Conservation (phyloP, 2,113 vertebrate species). For the Clupea harengus region DNA sequence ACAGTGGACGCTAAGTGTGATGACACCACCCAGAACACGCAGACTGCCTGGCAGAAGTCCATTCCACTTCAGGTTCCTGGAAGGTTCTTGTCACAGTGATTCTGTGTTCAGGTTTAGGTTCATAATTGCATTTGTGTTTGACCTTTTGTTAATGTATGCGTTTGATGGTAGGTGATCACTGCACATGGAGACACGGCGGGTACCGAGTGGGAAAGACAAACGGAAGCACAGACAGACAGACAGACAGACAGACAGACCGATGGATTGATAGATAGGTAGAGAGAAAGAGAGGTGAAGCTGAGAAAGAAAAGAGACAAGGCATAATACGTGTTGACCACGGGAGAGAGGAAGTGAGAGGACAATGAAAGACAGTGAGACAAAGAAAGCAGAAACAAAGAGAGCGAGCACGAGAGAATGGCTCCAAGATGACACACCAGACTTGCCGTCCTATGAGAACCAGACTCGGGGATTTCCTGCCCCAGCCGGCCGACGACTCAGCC, state of each 20-base stretch:
- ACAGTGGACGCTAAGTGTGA: no score
- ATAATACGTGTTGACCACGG: not conserved
- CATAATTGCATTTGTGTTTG: no score
- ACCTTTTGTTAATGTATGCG: no score
- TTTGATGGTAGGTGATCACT: no score
- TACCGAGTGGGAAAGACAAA: no score
- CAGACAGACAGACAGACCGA: not conserved
- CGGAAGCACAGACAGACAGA: no score
- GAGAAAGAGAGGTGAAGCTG: not conserved
- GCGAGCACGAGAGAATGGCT: not conserved
- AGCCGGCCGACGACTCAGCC: slow-evolving; percentile 17
- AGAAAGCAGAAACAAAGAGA: not conserved
- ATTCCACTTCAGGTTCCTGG: no score
- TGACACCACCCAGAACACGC: no score
- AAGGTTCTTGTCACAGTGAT: no score
- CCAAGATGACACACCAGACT: not conserved
- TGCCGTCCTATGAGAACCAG: slow-evolving; percentile 28
- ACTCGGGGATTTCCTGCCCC: slow-evolving; percentile 24
- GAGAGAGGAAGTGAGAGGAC: not conserved
- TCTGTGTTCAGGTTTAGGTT: no score
- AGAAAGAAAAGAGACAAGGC: slow-evolving; percentile 23
- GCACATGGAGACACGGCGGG: no score
- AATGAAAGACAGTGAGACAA: not conserved
- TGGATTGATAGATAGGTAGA: not conserved
- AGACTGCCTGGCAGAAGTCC: no score